Evolutionary conservation across 2,888 invertebrate species (phyloP), one percentile per base, ranked within the genome.

Genomic region (Cremastinae sp.): DNA sequence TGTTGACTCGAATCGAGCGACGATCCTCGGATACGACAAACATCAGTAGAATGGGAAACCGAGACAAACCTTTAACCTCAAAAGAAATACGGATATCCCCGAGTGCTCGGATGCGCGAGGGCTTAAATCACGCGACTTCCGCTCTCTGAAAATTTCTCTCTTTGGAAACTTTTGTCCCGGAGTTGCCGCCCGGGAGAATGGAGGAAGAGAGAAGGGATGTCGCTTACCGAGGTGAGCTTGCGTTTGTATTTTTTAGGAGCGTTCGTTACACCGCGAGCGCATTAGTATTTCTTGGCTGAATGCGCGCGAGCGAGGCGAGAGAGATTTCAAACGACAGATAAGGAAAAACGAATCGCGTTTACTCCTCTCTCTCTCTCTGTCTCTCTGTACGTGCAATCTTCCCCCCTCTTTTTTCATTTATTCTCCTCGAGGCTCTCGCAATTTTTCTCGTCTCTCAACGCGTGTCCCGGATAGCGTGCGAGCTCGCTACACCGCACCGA

Each of bases 381-480:
- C 45, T n/a, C 43, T 22, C 35, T 45, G 47, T 74, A 16, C 47
- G 9, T 28, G 28, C 28, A 5, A 28, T 39, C 18, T 20, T 49
- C 45, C 1, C 45, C 45, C 14, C 12, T 68, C 55, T 49, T 69
- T 37, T 59, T 49, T 59, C 18, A 14, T 47, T 41, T 18, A 12
- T 28, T 53, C 43, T 39, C 16, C 39, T 64, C 14, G 28, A 5
- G 28, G 5, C 28, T 28, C 28, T 5, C 28, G 28, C 28, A 28
- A 28, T 53, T 16, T 53, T 18, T 22, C n/a, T 53, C 28, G 18
- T 37, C n/a, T 22, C 47, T 35, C 53, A 51, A 47, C 72, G 61
- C 59, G 51, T 71, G 66, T 56, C 71, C 71, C 55, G 61, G 66
- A 61, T 75, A 55, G 56, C 68, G 71, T 75, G 72, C 72, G 62